Base-by-base conservation (phyloP, 2,113 vertebrate species). In the Chionomys nivalis region DNA sequence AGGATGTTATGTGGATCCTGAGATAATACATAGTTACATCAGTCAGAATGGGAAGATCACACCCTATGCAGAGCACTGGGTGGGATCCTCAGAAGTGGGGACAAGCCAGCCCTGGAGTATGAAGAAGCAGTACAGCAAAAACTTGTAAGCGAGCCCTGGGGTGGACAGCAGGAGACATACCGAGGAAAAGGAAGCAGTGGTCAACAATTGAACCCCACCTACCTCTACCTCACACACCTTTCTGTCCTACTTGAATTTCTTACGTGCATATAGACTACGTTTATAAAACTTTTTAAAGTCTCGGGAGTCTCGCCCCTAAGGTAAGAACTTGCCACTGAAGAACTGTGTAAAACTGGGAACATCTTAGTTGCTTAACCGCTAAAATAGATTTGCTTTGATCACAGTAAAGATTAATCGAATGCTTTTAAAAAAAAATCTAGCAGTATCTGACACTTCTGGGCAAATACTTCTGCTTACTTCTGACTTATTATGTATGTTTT, bases 1-100 rank as follows among this genome's bases (percentile, higher is more conserved):
- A 2, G 0, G 8, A 17, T 21, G 12, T 13, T 23, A 78, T 10
- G 4, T 4, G 11, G 7, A 6, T 1, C 36, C n/a, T 14, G 26
- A 87, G 33, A 52, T 42, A 52, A n/a, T 49, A 17, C 5, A 2
- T 23, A 2, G 10, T 75, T 68, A 91, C 24, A 36, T 26, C 44
- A 23, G 11, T 6, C 42, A 55, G 11, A 66, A 26, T 28, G 33
- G 39, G 33, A 96, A 95, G 36, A 42, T 23, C 11, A n/a, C 72
- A 31, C 33, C 24, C 17, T 21, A 36, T 11, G 10, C 0, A 2
- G 1, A 1, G 2, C 55, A 49, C 1, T 5, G 33, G 73, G 42
- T 63, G 33, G 58, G 88, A 39, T 33, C 58, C 77, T 65, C 24
- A 49, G 47, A 83, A 44, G 75, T 42, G 44, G 31, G 52, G 3